Evolutionary conservation across 1,140 invertebrate species (phyloP).

Genomic region (Drosophila willistoni): DNA sequence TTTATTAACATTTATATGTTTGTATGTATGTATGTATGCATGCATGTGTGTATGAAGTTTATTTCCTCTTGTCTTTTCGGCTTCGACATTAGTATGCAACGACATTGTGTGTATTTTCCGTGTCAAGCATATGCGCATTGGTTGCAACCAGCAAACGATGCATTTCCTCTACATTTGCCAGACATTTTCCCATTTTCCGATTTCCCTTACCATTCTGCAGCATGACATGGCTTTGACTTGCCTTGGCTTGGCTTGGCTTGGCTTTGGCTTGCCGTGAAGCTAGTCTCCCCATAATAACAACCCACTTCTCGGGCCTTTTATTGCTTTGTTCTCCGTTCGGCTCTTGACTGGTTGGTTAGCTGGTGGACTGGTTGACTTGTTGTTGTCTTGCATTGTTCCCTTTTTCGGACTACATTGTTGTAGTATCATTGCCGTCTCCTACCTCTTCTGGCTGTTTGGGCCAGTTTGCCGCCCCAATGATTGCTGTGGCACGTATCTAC

Average conservation of each 20-base stretch:
- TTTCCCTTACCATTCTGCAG: conserved; percentile 54
- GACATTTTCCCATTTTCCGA: conserved; percentile 51
- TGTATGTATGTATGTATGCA: no score
- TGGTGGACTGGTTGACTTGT: conserved; percentile 10
- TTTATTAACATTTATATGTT: conserved; percentile 51
- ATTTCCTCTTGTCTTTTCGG: conserved; percentile 48
- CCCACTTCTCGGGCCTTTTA: conserved; percentile 67
- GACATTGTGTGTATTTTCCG: conserved; percentile 61
- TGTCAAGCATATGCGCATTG: conserved; percentile 72
- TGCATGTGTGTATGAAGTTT: not conserved
- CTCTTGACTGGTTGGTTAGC: conserved; percentile 13
- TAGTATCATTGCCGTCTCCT: conserved; percentile 23
- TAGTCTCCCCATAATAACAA: conserved; percentile 40
- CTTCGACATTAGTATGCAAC: conserved; percentile 62
- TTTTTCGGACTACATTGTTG: conserved; percentile 54
- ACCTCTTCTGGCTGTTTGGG: conserved; percentile 22
- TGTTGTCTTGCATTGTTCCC: conserved; percentile 57
- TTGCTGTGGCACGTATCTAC: conserved; percentile 52
- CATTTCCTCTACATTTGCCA: conserved; percentile 73
- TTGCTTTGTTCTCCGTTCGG: conserved; percentile 60
- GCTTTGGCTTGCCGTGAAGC: not conserved
- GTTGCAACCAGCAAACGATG: conserved; percentile 25
- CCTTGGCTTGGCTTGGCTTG: not conserved
- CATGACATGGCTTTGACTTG: conserved; percentile 22
- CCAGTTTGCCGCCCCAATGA: conserved; percentile 50